Evolutionary conservation across 2,888 invertebrate species (phyloP), one percentile per base, ranked within the genome.

Genomic region (Neoascia interrupta): DNA sequence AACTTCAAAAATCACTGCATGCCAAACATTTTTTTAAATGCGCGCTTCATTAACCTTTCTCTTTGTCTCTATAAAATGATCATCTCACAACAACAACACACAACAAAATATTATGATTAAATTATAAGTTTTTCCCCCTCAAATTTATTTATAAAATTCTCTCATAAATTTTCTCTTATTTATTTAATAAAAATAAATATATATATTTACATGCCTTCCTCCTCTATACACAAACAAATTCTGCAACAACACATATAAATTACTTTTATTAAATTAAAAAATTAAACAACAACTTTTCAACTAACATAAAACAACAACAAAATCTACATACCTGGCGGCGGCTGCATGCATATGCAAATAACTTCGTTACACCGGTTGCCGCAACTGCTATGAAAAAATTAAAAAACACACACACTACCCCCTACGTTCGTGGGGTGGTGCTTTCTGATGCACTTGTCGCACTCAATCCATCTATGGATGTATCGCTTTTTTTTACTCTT

Each of bases 151-250:
- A 60, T 13, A 31, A 2, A 4, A 4, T 39, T 76, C 18, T 39
- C 47, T 60, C 58, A 60, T 64, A 19, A 10, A 34, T 49, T 0
- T 45, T 61, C 11, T 68, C 56, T 45, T 53, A 43, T 64, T 54
- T 76, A 54, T 54, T 76, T 70, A n/a, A n/a, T 66, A 16, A 66
- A n/a, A 72, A 64, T 43, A n/a, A n/a, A n/a, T n/a, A n/a, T n/a
- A n/a, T n/a, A n/a, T 60, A 51, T 64, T 76, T 79, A 73, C 79
- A 79, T 79, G 79, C 73, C 66, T 72, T 21, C 21, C 72, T 61
- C 49, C 47, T 41, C 23, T 56, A 43, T 53, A 64, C 51, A 56
- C 5, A 39, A 31, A 45, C 37, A 61, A 70, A 60, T 31, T 23
- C 51, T 70, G 43, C 68, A 61, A 75, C 61, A n/a, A n/a, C n/a